Percentiles rank a stretch among this genome's conserved stretches.
Conservation (phyloP, 2,797 vertebrate species). For the Sphenopsis melanotis region DNA sequence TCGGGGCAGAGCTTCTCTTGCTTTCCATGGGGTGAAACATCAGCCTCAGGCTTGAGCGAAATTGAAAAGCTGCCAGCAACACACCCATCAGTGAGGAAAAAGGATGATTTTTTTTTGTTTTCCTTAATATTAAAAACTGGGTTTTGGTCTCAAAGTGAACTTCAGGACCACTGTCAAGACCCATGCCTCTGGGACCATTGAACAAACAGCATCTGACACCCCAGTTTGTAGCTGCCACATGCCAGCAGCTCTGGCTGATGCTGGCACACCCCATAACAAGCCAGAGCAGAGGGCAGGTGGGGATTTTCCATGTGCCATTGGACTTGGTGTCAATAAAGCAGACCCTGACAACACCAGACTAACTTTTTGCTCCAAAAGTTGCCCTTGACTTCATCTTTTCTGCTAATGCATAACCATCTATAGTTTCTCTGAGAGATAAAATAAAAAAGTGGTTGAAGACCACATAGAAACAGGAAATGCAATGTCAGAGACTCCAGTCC, state of each 20-base stretch:
- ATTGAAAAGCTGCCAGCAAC: background rate
- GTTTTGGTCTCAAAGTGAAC: background rate
- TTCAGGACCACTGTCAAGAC: background rate
- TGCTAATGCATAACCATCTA: background rate
- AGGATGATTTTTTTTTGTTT: background rate
- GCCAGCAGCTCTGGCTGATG: background rate
- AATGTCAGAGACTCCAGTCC: background rate
- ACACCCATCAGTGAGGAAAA: background rate
- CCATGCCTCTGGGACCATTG: fast-evolving
- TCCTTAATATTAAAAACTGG: background rate
- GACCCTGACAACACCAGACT: background rate
- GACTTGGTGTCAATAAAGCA: background rate
- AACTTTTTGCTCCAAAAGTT: background rate
- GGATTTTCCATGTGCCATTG: background rate
- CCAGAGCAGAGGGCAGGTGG: background rate
- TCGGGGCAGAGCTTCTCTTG: background rate
- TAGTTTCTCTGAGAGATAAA: background rate
- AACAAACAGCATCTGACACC: background rate
- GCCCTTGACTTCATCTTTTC: background rate
- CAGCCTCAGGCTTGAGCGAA: background rate
- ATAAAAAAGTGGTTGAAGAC: background rate
- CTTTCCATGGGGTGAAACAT: background rate
- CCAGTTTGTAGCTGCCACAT: background rate
- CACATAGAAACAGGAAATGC: background rate
- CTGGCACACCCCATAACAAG: background rate